Evolutionary conservation across 2,797 vertebrate species (phyloP).

Genomic region (Sebastes dallii): DNA sequence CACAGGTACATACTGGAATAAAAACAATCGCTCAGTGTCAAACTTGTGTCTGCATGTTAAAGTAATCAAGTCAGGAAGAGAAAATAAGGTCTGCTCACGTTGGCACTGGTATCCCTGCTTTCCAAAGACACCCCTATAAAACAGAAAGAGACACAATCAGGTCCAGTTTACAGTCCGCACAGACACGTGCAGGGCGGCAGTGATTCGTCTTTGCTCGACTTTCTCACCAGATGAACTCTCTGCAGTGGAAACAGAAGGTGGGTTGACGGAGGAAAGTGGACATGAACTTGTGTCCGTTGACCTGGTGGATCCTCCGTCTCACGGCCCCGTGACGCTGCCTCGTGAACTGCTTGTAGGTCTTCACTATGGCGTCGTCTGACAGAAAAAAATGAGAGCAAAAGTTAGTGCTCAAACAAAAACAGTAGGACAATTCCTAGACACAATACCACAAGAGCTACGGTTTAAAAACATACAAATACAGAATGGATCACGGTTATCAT

Average conservation of each 20-base stretch:
- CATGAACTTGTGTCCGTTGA: conserved; percentile 99
- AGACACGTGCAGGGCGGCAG: neutral
- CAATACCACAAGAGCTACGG: neutral
- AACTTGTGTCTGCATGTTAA: neutral
- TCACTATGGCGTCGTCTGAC: conserved; percentile 70
- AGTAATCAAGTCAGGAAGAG: neutral
- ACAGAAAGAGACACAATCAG: conserved; percentile 49
- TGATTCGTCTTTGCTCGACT: accelerated
- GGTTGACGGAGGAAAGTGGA: conserved; percentile 95
- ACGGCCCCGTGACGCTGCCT: conserved; percentile 92
- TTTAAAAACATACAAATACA: neutral
- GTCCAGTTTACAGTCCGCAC: neutral
- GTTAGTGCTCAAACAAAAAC: neutral
- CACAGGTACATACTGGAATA: conserved; percentile 92
- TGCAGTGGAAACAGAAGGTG: conserved; percentile 98
- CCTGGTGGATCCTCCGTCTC: conserved; percentile 91
- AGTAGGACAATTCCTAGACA: neutral
- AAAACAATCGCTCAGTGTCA: neutral
- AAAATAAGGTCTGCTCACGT: conserved; percentile 79
- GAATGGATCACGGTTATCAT: neutral
- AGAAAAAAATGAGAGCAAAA: neutral
- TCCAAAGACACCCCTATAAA: conserved; percentile 94
- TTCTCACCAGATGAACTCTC: conserved; percentile 97
- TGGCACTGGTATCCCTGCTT: conserved; percentile 99
- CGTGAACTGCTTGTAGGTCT: conserved; percentile 89